Base-by-base conservation (phyloP, 2,888 invertebrate species). In the Clistopyga incitator region DNA sequence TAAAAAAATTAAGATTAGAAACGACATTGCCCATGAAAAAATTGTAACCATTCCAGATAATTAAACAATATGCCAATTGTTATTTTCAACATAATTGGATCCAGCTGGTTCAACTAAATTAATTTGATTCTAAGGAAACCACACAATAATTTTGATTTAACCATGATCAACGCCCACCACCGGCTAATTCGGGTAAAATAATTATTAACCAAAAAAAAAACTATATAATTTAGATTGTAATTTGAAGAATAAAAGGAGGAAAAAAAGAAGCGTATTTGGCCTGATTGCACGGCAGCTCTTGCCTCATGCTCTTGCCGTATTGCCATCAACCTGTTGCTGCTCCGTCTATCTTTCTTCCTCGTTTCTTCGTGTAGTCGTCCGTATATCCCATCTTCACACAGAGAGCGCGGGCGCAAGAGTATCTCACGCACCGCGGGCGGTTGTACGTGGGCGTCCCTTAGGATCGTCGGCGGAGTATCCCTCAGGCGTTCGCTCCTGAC, bases 391-490 rank as follows among this genome's bases (percentile, higher is more conserved):
- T 79, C 72, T 72, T 72, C 67, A 34, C 72, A 42, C 50, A 34
- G 15, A 13, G 15, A 18, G 50, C 59, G 71, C 52, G 25, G 61
- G 50, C 42, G 71, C 65, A 42, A 67, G 79, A 72, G 72, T 67
- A 59, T 79, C 79, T 79, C 79, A 74, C 72, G 72, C 79, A 79
- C 79, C 56, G 47, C 79, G 47, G 79, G 72, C 72, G 56, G 72
- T 72, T 54, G 20, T 29, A 64, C 72, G 79, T 79, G 72, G 79
- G 79, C 67, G 79, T 79, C 67, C 79, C 67, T 72, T 56, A 74
- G 79, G 72, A 79, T 67, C 47, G 34, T 15, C 29, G 20, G 52
- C 65, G 45, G 23, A 56, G 38, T 74, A 72, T 79, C 72, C 79
- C 56, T 72, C 67, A 42, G 79, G 79, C 72, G 52, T 71, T 78